phyloP scores from a whole-genome alignment of 2,113 vertebrate species.

The Epinephelus moara region DNA sequence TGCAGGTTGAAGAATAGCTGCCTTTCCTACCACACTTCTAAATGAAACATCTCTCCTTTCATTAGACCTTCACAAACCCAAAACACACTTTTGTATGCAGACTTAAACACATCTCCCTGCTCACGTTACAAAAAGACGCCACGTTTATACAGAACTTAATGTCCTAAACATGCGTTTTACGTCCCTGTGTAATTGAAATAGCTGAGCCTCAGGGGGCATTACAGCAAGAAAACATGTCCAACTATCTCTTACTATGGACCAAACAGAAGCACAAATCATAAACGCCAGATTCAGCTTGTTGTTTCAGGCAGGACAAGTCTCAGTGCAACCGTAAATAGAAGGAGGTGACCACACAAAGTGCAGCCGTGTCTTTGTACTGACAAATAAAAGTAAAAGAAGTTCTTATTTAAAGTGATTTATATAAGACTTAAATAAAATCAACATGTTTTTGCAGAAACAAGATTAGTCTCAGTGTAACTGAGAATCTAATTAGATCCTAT shows the following conservation, averaged over 20 bases:
- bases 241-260: neutral
- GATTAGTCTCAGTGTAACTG: no score
- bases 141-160: neutral
- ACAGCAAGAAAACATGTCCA: neutral
- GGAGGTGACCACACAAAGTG: neutral
- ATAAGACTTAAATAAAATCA: neutral
- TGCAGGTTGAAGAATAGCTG: no score
- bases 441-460: neutral
- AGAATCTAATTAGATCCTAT: neutral
- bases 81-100: neutral
- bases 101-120: neutral
- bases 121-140: neutral
- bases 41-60: neutral
- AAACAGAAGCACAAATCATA: conserved; percentile 15
- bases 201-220: neutral
- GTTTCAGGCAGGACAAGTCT: neutral
- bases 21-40: no score
- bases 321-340: neutral
- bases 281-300: neutral
- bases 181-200: neutral
- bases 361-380: no score
- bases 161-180: neutral
- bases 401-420: neutral
- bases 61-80: neutral
- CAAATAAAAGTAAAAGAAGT: no score